Conservation (phyloP, 2,797 vertebrate species). For the Clarias fuscus region DNA sequence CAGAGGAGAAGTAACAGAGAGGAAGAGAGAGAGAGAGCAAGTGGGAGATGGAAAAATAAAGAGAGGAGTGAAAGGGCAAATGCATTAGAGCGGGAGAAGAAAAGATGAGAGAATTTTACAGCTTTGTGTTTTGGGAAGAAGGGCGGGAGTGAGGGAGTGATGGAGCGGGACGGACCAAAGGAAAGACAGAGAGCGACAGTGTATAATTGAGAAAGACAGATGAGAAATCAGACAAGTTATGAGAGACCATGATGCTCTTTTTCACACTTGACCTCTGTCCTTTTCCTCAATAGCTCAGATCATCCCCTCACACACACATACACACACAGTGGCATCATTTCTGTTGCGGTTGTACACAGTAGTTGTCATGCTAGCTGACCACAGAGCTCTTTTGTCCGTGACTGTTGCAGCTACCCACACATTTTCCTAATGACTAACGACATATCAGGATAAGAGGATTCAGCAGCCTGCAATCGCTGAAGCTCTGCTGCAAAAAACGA, state of each 20-base stretch:
- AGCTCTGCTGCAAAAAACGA: conserved; percentile 12
- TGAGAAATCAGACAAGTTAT: conserved; percentile 41
- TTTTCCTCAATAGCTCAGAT: conserved; percentile 52
- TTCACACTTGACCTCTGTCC: conserved; percentile 59
- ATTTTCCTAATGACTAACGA: conserved; percentile 51
- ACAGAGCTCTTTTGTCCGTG: conserved; percentile 50
- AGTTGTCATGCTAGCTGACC: conserved; percentile 42
- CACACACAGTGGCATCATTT: conserved; percentile 29
- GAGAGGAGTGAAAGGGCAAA: conserved; percentile 33
- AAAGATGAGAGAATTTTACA: conserved; percentile 44
- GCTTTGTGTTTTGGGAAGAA: conserved; percentile 32
- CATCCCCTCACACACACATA: conserved; percentile 49
- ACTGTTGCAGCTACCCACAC: conserved; percentile 52
- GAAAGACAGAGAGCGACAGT: conserved; percentile 37
- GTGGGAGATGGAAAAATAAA: conserved; percentile 26
- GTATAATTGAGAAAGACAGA: conserved; percentile 41
- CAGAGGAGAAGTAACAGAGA: conserved; percentile 25
- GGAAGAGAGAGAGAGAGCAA: conserved; percentile 24
- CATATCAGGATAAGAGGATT: conserved; percentile 22
- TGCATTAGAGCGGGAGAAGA: conserved; percentile 36
- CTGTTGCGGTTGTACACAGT: conserved; percentile 34
- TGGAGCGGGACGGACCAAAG: background rate
- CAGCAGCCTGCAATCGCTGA: background rate
- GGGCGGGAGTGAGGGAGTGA: conserved; percentile 26
- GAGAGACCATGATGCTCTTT: conserved; percentile 42